Evolutionary conservation across 2,888 invertebrate genomes (phyloP).

Genomic region (Adelognathus sp.): DNA sequence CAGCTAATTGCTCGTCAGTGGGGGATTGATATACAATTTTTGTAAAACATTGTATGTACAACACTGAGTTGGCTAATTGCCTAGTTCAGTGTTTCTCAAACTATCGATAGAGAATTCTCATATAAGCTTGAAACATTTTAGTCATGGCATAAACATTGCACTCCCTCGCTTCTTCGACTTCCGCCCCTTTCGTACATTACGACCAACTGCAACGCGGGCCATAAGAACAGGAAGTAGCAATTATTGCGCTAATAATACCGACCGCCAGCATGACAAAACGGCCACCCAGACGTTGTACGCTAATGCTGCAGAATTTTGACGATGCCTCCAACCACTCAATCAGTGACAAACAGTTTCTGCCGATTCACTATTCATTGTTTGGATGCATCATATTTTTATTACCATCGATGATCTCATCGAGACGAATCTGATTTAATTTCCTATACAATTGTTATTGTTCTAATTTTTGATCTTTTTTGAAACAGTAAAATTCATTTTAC

Average conservation of each 20-base stretch:
- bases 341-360: too few relatives aligned
- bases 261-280: background rate
- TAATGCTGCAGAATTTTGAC: background rate
- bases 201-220: background rate
- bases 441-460: too few relatives aligned
- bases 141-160: background rate
- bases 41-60: too few relatives aligned
- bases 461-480: too few relatives aligned
- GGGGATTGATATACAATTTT: too few relatives aligned
- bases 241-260: slow-evolving; percentile 43
- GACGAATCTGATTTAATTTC: too few relatives aligned
- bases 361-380: too few relatives aligned
- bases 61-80: slow-evolving; percentile 34
- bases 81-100: background rate
- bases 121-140: background rate
- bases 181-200: background rate
- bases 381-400: too few relatives aligned
- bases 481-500: too few relatives aligned
- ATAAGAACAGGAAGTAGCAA: slow-evolving; percentile 44
- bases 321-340: background rate
- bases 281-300: slow-evolving; percentile 2
- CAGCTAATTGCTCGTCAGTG: too few relatives aligned
- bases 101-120: slow-evolving; percentile 12
- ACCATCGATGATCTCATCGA: background rate
- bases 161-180: background rate